phyloP scores from a whole-genome alignment of 2,113 vertebrate species.

The Arizona elegans region DNA sequence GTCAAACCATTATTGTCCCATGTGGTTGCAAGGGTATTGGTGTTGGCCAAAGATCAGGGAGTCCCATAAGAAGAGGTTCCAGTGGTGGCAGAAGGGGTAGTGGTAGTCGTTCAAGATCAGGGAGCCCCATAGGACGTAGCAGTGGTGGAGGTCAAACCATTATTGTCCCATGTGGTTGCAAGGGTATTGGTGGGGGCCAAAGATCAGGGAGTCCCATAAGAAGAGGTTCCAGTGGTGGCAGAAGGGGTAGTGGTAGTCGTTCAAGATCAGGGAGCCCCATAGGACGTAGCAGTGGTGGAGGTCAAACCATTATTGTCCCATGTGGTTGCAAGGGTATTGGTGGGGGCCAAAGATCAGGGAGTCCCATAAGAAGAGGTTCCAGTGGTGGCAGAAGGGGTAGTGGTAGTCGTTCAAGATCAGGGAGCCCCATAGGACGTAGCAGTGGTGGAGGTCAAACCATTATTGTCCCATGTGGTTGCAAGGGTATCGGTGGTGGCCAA shows the following conservation, averaged over 20 bases:
- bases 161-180: not conserved
- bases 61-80: not conserved
- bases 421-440: not conserved
- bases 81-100: not conserved
- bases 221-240: not conserved
- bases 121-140: rapidly evolving
- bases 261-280: not conserved
- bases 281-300: not conserved
- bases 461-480: not conserved
- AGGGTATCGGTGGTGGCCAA: not conserved
- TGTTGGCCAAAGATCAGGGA: not conserved
- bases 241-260: not conserved
- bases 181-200: not conserved
- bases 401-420: not conserved
- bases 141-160: not conserved
- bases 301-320: not conserved
- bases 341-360: not conserved
- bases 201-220: not conserved
- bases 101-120: not conserved
- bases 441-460: not conserved
- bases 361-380: not conserved
- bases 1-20: not conserved
- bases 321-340: not conserved
- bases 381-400: not conserved
- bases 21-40: not conserved